Percentiles rank a stretch among this genome's conserved stretches.
phyloP scores from a whole-genome alignment of 2,113 vertebrate genomes.

The Perccottus glenii region DNA sequence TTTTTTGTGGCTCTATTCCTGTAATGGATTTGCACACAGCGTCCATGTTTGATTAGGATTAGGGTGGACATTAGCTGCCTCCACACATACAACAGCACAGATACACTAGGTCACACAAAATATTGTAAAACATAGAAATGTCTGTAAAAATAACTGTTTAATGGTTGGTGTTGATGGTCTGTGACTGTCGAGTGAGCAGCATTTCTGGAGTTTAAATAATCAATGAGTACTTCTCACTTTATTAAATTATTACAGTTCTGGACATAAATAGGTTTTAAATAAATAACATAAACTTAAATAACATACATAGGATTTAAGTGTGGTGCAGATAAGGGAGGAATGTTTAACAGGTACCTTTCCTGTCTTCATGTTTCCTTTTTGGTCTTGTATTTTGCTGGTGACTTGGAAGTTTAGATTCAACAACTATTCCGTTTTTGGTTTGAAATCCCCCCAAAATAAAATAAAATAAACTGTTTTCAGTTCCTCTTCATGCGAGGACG shows the following conservation, averaged over 20 bases:
- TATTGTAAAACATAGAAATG: neutral
- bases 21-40: slow-evolving; percentile 2
- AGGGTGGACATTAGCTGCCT: slow-evolving; percentile 1
- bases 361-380: slow-evolving; percentile 84
- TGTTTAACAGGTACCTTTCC: slow-evolving; percentile 84
- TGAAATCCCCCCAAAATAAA: slow-evolving; percentile 4
- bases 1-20: neutral
- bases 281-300: neutral
- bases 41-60: slow-evolving; percentile 39
- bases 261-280: neutral
- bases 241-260: neutral
- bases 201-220: neutral
- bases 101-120: neutral
- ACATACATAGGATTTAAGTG: no score
- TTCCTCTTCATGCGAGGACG: slow-evolving; percentile 8
- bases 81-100: slow-evolving; percentile 5
- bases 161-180: neutral
- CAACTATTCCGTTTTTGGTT: neutral
- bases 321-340: neutral
- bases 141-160: neutral
- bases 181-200: neutral
- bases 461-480: neutral
- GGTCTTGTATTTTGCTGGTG: slow-evolving; percentile 21
- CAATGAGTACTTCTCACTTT: neutral
- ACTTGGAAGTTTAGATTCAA: neutral